phyloP scores from a whole-genome alignment of 2,888 invertebrate species.

The Sinhomidia bicolor region DNA sequence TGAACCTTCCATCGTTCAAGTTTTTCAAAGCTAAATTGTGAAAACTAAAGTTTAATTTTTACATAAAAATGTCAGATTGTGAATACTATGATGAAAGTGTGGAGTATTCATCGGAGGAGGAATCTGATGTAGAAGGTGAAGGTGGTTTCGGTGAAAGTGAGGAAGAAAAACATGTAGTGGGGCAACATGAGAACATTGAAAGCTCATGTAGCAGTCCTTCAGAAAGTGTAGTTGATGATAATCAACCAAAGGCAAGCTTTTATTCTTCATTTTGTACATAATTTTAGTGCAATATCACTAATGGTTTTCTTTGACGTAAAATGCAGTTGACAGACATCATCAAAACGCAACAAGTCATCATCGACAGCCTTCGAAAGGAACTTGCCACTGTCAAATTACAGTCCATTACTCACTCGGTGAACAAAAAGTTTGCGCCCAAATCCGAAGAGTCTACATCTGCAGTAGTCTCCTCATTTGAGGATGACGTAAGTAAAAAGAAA shows the following conservation, averaged over 20 bases:
- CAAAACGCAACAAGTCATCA: conserved; percentile 64
- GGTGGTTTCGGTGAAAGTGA: conserved; percentile 27
- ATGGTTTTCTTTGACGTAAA: not conserved
- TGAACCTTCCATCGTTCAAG: too few relatives aligned
- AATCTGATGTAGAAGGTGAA: conserved; percentile 50
- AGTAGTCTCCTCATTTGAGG: conserved; percentile 69
- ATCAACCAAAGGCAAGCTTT: conserved; percentile 37
- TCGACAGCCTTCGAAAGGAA: conserved; percentile 55
- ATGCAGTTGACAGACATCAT: conserved; percentile 66
- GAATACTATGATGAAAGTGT: conserved; percentile 46
- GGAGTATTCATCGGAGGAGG: conserved; percentile 65
- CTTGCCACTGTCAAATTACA: conserved; percentile 56
- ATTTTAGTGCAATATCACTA: not conserved
- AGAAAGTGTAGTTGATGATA: not conserved
- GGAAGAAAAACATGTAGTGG: not conserved
- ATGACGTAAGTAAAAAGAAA: conserved; percentile 69
- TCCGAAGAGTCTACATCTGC: conserved; percentile 69
- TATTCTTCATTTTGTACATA: too few relatives aligned
- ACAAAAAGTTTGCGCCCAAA: conserved; percentile 48
- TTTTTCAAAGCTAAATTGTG: too few relatives aligned
- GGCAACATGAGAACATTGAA: conserved; percentile 18
- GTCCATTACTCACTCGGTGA: not conserved
- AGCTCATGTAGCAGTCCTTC: not conserved
- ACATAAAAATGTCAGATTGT: conserved; percentile 41
- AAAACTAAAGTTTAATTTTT: too few relatives aligned